Percentiles rank a stretch among this genome's conserved stretches.
These are phyloP conservation scores for Galago senegalensis DNA, from an alignment of 2,797 vertebrate species.

Conservation along the genomic window DNA sequence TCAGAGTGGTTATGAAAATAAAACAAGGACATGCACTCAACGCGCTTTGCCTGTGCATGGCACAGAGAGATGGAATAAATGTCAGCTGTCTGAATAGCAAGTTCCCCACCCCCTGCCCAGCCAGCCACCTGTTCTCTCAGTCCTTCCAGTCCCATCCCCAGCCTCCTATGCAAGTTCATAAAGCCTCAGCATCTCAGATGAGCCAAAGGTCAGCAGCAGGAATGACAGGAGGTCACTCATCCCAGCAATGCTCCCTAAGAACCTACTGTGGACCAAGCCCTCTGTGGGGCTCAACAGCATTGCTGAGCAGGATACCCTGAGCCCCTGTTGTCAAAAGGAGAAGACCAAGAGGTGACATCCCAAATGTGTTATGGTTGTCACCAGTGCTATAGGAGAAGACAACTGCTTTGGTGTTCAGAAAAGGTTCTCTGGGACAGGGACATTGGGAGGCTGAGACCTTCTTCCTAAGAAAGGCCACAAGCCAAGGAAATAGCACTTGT, in stretches of 20 bases:
- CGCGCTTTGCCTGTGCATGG: background rate
- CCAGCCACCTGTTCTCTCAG: background rate
- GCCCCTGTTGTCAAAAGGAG: background rate
- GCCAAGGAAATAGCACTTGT: rapidly evolving
- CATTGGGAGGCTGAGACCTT: background rate
- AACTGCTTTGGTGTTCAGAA: background rate
- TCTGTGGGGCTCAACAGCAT: too few species aligned
- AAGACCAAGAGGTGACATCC: background rate
- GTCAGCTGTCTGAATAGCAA: background rate
- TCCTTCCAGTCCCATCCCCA: background rate
- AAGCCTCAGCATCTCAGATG: background rate
- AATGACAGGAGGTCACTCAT: background rate
- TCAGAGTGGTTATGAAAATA: background rate
- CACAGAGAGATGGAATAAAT: background rate
- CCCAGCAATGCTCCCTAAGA: background rate
- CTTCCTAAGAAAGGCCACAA: background rate
- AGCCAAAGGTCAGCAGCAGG: background rate
- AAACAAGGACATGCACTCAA: background rate
- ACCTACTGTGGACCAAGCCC: too few species aligned
- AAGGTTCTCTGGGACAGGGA: background rate
- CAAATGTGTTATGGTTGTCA: background rate
- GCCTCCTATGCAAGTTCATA: background rate
- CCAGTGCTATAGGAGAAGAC: background rate
- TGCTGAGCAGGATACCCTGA: background rate
- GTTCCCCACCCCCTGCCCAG: background rate